phyloP scores from a whole-genome alignment of 1,140 invertebrate genomes.

The Drosophila lacertosa region DNA sequence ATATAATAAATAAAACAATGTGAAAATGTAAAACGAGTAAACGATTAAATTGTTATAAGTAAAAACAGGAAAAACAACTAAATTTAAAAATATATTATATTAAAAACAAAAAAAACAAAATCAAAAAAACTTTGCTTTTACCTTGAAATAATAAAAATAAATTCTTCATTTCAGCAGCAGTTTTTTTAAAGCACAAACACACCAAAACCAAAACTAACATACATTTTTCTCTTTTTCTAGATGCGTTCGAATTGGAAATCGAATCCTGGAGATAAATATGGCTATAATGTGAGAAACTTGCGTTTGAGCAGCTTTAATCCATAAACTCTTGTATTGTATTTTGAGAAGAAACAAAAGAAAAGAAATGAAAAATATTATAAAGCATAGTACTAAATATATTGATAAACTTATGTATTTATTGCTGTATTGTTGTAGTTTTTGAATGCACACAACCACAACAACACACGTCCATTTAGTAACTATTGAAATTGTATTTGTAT shows the following conservation, averaged over 20 bases:
- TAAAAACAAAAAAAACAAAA: slow-evolving; percentile 46
- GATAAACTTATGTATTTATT: slow-evolving; percentile 73
- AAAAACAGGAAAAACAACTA: slow-evolving; percentile 62
- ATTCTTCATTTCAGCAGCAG: slow-evolving; percentile 32
- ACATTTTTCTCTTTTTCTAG: slow-evolving; percentile 72
- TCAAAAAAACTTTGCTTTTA: slow-evolving; percentile 34
- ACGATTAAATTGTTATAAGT: slow-evolving; percentile 79
- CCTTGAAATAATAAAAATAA: slow-evolving; percentile 10
- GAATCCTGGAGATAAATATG: not conserved
- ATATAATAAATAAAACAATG: slow-evolving; percentile 31
- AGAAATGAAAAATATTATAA: slow-evolving; percentile 26
- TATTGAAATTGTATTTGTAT: slow-evolving; percentile 18
- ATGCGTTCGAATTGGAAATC: slow-evolving; percentile 23
- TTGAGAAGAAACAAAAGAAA: slow-evolving; percentile 35
- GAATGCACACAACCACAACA: slow-evolving; percentile 40
- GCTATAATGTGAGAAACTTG: slow-evolving; percentile 20
- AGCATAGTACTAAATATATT: slow-evolving; percentile 56
- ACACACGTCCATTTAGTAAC: slow-evolving; percentile 25
- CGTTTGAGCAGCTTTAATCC: slow-evolving; percentile 10
- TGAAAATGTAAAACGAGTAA: slow-evolving; percentile 73
- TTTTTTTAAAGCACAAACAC: not conserved
- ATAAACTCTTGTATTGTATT: slow-evolving; percentile 62
- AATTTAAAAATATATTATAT: slow-evolving; percentile 71
- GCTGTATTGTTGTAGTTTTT: slow-evolving; percentile 77
- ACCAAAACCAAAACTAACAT: slow-evolving; percentile 55